phyloP scores from a whole-genome alignment of 2,113 vertebrate species.

The Dascyllus trimaculatus region DNA sequence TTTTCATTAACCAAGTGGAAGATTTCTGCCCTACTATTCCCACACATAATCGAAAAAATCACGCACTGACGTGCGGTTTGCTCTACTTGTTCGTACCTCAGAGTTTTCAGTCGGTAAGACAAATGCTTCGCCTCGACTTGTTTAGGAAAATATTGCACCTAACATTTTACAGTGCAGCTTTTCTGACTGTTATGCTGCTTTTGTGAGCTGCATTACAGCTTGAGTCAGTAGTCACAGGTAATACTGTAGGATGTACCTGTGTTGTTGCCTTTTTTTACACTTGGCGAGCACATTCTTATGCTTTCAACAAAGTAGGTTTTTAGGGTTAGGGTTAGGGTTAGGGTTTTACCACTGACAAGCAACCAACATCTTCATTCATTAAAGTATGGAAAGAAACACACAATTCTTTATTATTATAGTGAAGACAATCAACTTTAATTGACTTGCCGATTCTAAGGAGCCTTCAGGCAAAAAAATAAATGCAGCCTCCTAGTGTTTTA shows the following conservation, averaged over 20 bases:
- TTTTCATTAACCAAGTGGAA: constrained; percentile 70
- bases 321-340: too few species aligned
- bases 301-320: neutral
- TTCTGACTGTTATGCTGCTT: neutral
- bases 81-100: constrained; percentile 10
- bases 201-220: neutral
- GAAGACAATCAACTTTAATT: too few species aligned
- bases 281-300: neutral
- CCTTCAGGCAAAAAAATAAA: too few species aligned
- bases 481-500: too few species aligned
- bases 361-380: neutral
- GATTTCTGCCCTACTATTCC: constrained; percentile 62
- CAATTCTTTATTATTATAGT: too few species aligned
- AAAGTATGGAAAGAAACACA: neutral
- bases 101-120: constrained; percentile 16
- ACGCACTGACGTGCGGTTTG: constrained; percentile 14
- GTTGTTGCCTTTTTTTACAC: neutral
- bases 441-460: too few species aligned
- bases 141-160: constrained; percentile 47
- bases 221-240: neutral
- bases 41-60: constrained; percentile 45
- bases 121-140: neutral
- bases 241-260: neutral
- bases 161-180: constrained; percentile 10
- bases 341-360: neutral